Evolutionary conservation across 2,797 vertebrate species (phyloP).

Genomic region (Sternotherus odoratus): DNA sequence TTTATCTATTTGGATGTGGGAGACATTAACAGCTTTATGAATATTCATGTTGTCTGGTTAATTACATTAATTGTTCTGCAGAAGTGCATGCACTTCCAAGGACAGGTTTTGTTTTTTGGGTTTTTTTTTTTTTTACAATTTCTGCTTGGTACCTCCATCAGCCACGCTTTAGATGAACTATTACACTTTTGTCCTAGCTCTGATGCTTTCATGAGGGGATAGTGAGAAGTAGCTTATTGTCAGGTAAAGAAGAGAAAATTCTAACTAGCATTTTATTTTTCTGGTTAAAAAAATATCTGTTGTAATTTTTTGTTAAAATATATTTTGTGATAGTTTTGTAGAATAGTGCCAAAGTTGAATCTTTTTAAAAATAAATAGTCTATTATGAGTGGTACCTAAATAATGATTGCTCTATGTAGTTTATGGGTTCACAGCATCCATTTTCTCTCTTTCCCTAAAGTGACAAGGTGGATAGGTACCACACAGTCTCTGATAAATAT

Average conservation of each 20-base stretch:
- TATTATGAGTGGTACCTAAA: background rate
- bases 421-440: background rate
- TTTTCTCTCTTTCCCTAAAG: background rate
- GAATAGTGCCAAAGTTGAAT: background rate
- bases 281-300: slow-evolving; percentile 31
- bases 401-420: background rate
- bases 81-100: slow-evolving; percentile 91
- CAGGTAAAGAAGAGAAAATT: slow-evolving; percentile 48
- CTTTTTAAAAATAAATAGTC: background rate
- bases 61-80: slow-evolving; percentile 95
- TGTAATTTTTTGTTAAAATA: slow-evolving; percentile 47
- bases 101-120: no score
- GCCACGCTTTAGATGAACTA: slow-evolving; percentile 75
- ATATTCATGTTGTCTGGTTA: slow-evolving; percentile 93
- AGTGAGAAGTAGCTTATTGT: slow-evolving; percentile 30
- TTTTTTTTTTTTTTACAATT: slow-evolving; percentile 44
- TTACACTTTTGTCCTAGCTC: slow-evolving; percentile 61
- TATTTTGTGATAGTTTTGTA: background rate
- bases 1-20: slow-evolving; percentile 91
- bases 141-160: slow-evolving; percentile 76
- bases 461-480: background rate
- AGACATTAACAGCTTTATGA: slow-evolving; percentile 93
- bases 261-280: slow-evolving; percentile 45
- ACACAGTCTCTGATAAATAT: background rate
- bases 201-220: slow-evolving; percentile 36